These are phyloP conservation scores for Mylabris phalerata DNA, from an alignment of 1,140 invertebrate genomes.

Conservation along the genomic window DNA sequence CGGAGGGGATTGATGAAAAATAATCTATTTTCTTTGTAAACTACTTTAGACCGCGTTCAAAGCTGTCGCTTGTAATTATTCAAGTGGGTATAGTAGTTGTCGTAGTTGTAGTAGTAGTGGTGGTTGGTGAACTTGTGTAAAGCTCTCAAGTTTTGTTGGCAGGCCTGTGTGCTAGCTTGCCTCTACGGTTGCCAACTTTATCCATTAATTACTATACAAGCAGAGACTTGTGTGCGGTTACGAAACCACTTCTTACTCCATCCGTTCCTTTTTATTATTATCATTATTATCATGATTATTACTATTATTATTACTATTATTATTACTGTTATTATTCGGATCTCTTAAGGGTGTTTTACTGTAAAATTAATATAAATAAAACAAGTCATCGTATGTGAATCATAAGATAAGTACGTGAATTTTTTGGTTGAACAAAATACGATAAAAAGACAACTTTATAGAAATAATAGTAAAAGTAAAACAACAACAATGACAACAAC, in stretches of 20 bases:
- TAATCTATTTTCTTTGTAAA: conserved; percentile 37
- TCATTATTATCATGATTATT: too few species aligned
- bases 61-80: conserved; percentile 39
- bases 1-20: conserved; percentile 24
- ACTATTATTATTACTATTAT: too few species aligned
- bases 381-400: too few species aligned
- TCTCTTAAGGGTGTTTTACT: too few species aligned
- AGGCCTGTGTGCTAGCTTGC: conserved; percentile 19
- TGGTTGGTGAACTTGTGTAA: conserved; percentile 33
- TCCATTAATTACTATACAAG: conserved; percentile 35
- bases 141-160: conserved; percentile 35
- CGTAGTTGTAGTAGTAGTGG: conserved; percentile 27
- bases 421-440: too few species aligned
- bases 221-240: conserved; percentile 23
- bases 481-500: too few species aligned
- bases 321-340: too few species aligned
- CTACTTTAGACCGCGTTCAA: conserved; percentile 35
- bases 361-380: too few species aligned
- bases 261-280: too few species aligned
- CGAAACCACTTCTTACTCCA: conserved; percentile 13
- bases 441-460: too few species aligned
- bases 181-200: conserved; percentile 32
- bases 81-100: conserved; percentile 35
- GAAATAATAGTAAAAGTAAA: too few species aligned
- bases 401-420: too few species aligned